These are phyloP conservation scores for Herpetotheres cachinnans DNA, from an alignment of 2,113 vertebrate species.

Conservation along the genomic window DNA sequence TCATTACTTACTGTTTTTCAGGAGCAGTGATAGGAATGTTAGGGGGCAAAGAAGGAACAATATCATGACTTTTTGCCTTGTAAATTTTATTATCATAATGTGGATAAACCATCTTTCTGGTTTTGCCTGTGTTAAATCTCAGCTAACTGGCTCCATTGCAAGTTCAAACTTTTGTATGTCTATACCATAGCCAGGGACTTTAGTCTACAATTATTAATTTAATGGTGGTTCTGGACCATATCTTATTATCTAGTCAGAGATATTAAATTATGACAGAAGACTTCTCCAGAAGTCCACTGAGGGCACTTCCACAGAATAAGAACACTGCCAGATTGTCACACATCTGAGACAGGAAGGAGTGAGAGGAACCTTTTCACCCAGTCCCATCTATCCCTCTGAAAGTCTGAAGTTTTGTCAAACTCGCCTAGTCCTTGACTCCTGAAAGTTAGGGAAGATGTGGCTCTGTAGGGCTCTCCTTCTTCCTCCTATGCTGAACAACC, in stretches of 20 bases:
- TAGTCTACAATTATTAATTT: not conserved
- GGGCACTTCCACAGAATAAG: not conserved
- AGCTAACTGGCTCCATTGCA: not conserved
- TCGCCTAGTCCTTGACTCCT: not conserved
- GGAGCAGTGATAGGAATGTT: not conserved
- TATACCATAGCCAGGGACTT: not conserved
- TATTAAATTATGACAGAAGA: constrained; percentile 14
- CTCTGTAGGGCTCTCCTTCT: not conserved
- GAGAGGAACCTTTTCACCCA: not conserved
- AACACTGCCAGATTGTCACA: not conserved
- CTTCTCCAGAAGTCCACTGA: not conserved
- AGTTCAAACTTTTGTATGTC: not conserved
- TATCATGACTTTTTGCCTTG: not conserved
- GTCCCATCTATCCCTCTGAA: not conserved
- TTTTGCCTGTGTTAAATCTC: not conserved
- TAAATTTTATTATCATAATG: not conserved
- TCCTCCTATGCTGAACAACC: not conserved
- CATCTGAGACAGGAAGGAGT: not conserved
- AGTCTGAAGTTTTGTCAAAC: not conserved
- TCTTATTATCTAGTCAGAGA: not conserved
- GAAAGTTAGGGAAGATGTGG: not conserved
- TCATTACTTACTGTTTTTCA: not conserved
- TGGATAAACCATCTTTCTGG: not conserved
- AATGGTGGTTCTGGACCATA: not conserved
- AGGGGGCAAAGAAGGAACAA: not conserved